Evolutionary conservation across 1,140 invertebrate genomes (phyloP), one percentile per base, ranked within the genome.

Genomic region (silkworm (Bombyx mori)): DNA sequence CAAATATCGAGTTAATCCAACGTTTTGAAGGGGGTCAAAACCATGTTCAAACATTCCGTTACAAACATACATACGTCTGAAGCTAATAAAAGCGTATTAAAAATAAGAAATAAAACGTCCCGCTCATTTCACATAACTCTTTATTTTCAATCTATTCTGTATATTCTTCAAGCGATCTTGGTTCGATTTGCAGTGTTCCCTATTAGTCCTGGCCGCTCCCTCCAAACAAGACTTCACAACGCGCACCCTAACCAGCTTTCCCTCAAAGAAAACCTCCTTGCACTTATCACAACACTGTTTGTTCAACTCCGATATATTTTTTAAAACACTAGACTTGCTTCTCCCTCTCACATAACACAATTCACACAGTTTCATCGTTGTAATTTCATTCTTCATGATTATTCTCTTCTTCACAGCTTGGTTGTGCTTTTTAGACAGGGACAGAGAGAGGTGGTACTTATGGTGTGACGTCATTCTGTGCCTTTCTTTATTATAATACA

Each of bases 101-200:
- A 44, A 44, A 44, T 18, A 12, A 12, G 1, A 43, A 44, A 44
- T n/a, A 54, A 10, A 43, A 44, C 6, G 18, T 44, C 44, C 7
- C 26, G 8, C 12, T 47, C 46, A 47, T 47, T 18, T 47, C 12
- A 26, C 6, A 47, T 26, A 51, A 35, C 7, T 54, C 43, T 44
- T 54, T 43, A 43, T 54, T 44, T 44, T 54, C 52, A 54, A 44
- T n/a, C 52, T 35, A 8, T 43, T 54, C 35, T 44, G 52, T 10
- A 54, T 54, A 10, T 10, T 22, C 42, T 44, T 44, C 52, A 54
- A 44, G 2, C 52, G 9, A 8, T 54, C 52, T 43, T 51, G 8
- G 7, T 51, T 22, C 6, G 26, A 6, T 6, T 51, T 51, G 8
- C 4, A 35, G 0, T 51, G 50, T 51, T 51, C 42, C 50, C 50